Evolutionary conservation across 2,888 invertebrate genomes (phyloP).

Genomic region (Microctonus brassicae): DNA sequence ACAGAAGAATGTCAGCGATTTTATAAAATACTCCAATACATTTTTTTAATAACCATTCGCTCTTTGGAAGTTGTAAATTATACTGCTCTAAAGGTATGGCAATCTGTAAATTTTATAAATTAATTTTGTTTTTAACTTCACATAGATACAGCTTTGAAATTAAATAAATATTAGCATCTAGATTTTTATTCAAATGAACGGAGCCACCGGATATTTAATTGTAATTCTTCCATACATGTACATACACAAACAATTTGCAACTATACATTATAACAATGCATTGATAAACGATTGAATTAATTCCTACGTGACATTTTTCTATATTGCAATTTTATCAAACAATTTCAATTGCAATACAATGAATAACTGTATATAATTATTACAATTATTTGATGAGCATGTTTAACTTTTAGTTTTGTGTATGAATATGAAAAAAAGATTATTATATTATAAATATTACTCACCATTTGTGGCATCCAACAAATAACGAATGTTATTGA

Average conservation of each 20-base stretch:
- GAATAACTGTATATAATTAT: slow-evolving; percentile 33
- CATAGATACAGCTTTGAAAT: background rate
- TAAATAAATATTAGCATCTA: background rate
- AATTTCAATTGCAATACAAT: slow-evolving; percentile 33
- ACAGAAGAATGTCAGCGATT: slow-evolving; percentile 81
- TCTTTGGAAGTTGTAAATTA: slow-evolving; percentile 50
- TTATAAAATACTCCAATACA: slow-evolving; percentile 70
- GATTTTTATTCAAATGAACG: slow-evolving; percentile 1
- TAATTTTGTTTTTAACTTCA: background rate
- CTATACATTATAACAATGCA: background rate
- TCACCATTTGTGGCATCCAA: slow-evolving; percentile 92
- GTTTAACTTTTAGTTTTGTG: background rate
- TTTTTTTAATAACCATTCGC: slow-evolving; percentile 47
- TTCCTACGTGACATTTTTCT: slow-evolving; percentile 51
- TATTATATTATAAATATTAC: slow-evolving; percentile 42
- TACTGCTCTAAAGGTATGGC: slow-evolving; percentile 77
- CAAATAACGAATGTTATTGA: slow-evolving; percentile 87
- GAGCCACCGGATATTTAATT: background rate
- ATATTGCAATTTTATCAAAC: slow-evolving; percentile 37
- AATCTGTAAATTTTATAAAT: slow-evolving; percentile 71
- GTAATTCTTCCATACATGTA: background rate
- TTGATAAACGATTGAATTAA: slow-evolving; percentile 22
- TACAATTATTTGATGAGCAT: background rate
- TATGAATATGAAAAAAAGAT: background rate
- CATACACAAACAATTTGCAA: background rate